Evolutionary conservation across 2,888 invertebrate genomes (phyloP).

Genomic region (Alitta virens): DNA sequence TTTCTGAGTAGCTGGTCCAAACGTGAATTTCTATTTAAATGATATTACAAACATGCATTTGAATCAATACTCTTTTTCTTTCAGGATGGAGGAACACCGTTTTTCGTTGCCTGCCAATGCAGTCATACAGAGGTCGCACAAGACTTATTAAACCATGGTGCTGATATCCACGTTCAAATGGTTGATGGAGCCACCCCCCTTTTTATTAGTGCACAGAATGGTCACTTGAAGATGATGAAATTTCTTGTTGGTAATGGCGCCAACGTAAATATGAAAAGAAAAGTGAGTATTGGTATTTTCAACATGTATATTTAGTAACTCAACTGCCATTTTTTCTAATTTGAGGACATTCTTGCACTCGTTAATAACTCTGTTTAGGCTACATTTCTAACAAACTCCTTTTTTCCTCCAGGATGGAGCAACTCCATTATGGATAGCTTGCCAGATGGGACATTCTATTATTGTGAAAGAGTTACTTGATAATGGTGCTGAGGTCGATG

Average conservation of each 20-base stretch:
- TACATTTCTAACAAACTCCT: no score
- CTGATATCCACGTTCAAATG: slow-evolving; percentile 71
- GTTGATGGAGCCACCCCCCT: slow-evolving; percentile 63
- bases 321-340: not conserved
- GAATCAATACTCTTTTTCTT: no score
- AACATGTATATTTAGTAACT: no score
- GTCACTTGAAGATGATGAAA: slow-evolving; percentile 63
- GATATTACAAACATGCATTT: no score
- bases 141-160: slow-evolving; percentile 72
- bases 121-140: slow-evolving; percentile 80
- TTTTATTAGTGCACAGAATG: slow-evolving; percentile 88
- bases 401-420: slow-evolving; percentile 57
- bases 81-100: slow-evolving; percentile 86
- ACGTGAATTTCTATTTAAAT: no score
- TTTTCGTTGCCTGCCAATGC: slow-evolving; percentile 92
- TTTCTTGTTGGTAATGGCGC: slow-evolving; percentile 51
- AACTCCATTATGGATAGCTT: slow-evolving; percentile 88
- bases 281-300: no score
- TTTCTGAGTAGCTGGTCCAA: no score
- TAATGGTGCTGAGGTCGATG: slow-evolving; percentile 79
- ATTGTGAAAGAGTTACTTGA: slow-evolving; percentile 75
- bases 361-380: no score
- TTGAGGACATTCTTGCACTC: not conserved
- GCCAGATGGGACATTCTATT: slow-evolving; percentile 90
- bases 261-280: slow-evolving; percentile 45